A percentile compares a stretch with the other conserved stretches of the same genome.
These are phyloP conservation scores for Didymodactylos carnosus DNA, from an alignment of 2,888 invertebrate species.

Conservation along the genomic window DNA sequence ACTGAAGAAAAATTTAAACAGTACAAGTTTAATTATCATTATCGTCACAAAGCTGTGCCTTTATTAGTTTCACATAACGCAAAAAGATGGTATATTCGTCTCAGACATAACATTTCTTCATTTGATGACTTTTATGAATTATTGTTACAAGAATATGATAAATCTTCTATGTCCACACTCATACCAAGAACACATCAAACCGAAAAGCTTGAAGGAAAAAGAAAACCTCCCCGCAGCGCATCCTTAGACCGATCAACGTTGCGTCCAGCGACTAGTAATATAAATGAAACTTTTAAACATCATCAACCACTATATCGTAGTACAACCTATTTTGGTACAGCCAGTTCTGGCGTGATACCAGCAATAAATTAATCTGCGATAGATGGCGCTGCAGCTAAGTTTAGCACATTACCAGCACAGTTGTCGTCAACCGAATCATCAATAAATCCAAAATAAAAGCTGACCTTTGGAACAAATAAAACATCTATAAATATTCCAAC, in stretches of 20 bases:
- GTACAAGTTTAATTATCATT: background rate
- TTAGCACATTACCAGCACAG: too few relatives aligned
- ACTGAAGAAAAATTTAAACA: background rate
- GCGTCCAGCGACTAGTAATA: too few relatives aligned
- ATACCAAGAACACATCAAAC: background rate
- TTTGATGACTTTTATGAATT: background rate
- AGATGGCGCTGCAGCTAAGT: too few relatives aligned
- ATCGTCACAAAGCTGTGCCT: background rate
- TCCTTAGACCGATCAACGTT: too few relatives aligned
- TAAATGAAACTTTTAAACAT: too few relatives aligned
- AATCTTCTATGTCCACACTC: background rate
- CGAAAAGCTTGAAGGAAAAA: background rate
- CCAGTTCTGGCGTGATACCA: too few relatives aligned
- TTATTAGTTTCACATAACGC: background rate
- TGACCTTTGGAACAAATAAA: too few relatives aligned
- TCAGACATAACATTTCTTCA: background rate
- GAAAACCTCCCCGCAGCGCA: too few relatives aligned
- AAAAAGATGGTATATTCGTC: background rate
- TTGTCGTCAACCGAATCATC: background rate
- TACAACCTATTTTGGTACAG: too few relatives aligned
- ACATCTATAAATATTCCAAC: too few relatives aligned
- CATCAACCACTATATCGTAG: too few relatives aligned
- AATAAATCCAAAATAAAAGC: background rate
- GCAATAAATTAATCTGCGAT: too few relatives aligned
- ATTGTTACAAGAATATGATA: background rate